These are phyloP conservation scores for Lepidostoma basale DNA, from an alignment of 1,140 invertebrate species.

Conservation along the genomic window DNA sequence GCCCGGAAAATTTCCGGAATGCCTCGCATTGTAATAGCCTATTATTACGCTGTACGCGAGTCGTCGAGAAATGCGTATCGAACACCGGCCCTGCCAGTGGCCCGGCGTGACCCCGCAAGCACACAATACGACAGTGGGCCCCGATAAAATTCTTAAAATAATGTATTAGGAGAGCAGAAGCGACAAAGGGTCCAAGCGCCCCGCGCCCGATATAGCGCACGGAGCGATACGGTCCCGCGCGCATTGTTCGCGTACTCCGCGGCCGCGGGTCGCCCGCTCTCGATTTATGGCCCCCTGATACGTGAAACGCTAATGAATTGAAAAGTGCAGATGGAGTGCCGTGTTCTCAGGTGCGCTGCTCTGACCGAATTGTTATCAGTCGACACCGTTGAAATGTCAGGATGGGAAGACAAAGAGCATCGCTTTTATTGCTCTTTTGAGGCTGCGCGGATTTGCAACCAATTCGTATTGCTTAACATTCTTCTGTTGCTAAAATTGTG, in stretches of 20 bases:
- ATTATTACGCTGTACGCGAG: constrained; percentile 13
- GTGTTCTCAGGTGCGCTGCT: constrained; percentile 13
- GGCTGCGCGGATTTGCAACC: too few relatives aligned
- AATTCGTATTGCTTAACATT: too few relatives aligned
- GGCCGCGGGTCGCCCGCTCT: constrained; percentile 23
- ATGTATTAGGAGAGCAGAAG: constrained; percentile 41
- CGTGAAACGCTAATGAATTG: constrained; percentile 46
- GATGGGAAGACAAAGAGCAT: background rate
- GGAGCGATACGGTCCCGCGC: constrained; percentile 18
- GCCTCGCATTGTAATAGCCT: constrained; percentile 1
- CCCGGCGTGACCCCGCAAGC: constrained; percentile 40
- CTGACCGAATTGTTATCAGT: constrained; percentile 9
- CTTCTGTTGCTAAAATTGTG: too few relatives aligned
- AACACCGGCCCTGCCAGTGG: constrained; percentile 31
- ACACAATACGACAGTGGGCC: constrained; percentile 45
- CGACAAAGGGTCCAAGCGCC: constrained; percentile 23
- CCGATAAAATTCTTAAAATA: constrained; percentile 47
- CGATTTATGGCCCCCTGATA: constrained; percentile 43
- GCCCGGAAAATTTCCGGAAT: constrained; percentile 4
- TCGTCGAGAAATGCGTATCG: constrained; percentile 16
- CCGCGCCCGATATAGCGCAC: constrained; percentile 30
- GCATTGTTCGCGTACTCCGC: constrained; percentile 34
- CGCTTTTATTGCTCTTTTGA: too few relatives aligned
- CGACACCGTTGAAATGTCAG: constrained; percentile 15
- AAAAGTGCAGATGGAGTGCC: constrained; percentile 40